Conservation (phyloP, 2,888 invertebrate species). For the Cheilosia grossa region DNA sequence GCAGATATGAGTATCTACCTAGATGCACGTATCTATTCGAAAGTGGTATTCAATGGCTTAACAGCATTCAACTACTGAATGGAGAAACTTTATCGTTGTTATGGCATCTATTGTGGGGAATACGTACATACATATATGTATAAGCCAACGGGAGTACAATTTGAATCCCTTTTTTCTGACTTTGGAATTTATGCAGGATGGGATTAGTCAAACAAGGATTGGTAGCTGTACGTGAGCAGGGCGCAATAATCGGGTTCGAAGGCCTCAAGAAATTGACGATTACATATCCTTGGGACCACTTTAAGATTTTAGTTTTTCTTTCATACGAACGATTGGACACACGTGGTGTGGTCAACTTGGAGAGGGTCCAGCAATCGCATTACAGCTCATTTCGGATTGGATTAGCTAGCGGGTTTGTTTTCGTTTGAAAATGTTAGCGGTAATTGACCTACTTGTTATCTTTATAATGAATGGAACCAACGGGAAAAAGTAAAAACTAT, state of each 20-base stretch:
- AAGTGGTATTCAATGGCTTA: slow-evolving; percentile 71
- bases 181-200: slow-evolving; percentile 47
- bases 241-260: background rate
- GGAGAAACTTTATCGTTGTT: slow-evolving; percentile 67
- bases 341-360: too few species aligned
- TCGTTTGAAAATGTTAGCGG: too few species aligned
- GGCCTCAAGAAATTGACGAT: background rate
- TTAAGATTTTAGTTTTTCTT: too few species aligned
- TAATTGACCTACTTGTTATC: too few species aligned
- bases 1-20: slow-evolving; percentile 60
- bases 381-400: too few species aligned
- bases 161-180: slow-evolving; percentile 52
- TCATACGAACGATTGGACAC: too few species aligned
- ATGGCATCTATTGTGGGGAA: slow-evolving; percentile 42
- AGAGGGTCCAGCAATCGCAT: too few species aligned
- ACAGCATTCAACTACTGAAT: slow-evolving; percentile 63
- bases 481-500: too few species aligned
- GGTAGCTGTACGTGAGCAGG: slow-evolving; percentile 38
- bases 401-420: too few species aligned
- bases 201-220: slow-evolving; percentile 51
- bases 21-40: slow-evolving; percentile 53
- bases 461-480: too few species aligned
- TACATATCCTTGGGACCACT: too few species aligned
- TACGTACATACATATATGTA: background rate
- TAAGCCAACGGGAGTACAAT: slow-evolving; percentile 44